phyloP scores from a whole-genome alignment of 2,797 vertebrate genomes.

The Nyctibius grandis region DNA sequence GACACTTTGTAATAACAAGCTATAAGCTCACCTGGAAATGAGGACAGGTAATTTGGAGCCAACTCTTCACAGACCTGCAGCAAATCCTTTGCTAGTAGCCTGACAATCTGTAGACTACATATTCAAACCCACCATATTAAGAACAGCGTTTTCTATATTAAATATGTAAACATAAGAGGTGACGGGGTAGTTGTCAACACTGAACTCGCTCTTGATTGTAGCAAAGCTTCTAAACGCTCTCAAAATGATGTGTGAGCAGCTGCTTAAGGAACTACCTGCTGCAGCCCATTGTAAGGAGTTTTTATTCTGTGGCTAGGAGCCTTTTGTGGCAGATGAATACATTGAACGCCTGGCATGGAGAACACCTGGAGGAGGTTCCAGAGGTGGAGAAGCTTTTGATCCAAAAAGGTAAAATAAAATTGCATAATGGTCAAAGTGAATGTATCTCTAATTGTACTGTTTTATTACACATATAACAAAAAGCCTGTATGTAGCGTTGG shows the following conservation, averaged over 20 bases:
- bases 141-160: not conserved
- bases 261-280: not conserved
- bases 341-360: slow-evolving; percentile 98
- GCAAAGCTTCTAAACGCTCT: not conserved
- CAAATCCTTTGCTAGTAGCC: not conserved
- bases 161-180: not conserved
- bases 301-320: slow-evolving; percentile 83
- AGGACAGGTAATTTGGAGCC: not conserved
- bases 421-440: not conserved
- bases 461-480: not conserved
- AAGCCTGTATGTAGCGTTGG: not conserved
- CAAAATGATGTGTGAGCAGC: not conserved
- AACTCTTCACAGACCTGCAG: not conserved
- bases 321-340: slow-evolving; percentile 99
- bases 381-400: slow-evolving; percentile 97
- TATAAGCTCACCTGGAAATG: not conserved
- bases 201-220: not conserved
- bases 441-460: not conserved
- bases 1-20: not conserved
- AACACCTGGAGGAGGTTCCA: slow-evolving; percentile 96
- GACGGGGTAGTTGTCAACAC: not conserved
- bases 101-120: not conserved
- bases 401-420: slow-evolving; percentile 88
- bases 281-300: slow-evolving; percentile 18
- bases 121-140: not conserved